Percentiles rank a stretch among this genome's conserved stretches.
Evolutionary conservation across 2,888 invertebrate species (phyloP).

Genomic region (Norana najaformis): DNA sequence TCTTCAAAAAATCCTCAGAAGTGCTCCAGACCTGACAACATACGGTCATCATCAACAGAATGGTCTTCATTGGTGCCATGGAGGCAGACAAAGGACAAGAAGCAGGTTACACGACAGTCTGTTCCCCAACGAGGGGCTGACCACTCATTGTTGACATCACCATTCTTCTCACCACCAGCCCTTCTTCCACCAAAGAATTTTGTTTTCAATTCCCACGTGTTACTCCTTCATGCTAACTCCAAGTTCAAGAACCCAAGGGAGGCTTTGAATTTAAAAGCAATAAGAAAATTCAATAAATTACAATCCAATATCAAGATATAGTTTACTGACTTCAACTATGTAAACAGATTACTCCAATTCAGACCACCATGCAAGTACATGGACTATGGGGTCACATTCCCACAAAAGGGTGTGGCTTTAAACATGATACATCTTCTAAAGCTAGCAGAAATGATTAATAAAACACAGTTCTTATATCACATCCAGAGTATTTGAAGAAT

Average conservation of each 20-base stretch:
- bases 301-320: not conserved
- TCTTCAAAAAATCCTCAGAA: too few relatives aligned
- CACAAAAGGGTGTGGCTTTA: not conserved
- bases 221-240: not conserved
- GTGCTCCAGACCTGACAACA: too few relatives aligned
- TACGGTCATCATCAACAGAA: too few relatives aligned
- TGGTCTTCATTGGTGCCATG: too few relatives aligned
- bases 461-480: not conserved
- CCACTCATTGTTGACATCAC: not conserved
- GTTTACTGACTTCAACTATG: not conserved
- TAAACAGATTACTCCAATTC: not conserved
- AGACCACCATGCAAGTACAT: not conserved
- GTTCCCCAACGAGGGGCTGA: too few relatives aligned
- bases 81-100: too few relatives aligned
- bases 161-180: not conserved
- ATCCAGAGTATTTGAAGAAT: not conserved
- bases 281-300: too few relatives aligned
- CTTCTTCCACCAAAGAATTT: not conserved
- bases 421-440: not conserved
- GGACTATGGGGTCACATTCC: not conserved
- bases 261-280: not conserved
- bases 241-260: not conserved
- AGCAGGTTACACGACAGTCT: too few relatives aligned
- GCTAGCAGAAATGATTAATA: not conserved
- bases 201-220: not conserved